Base-by-base conservation (phyloP, 1,140 invertebrate species). In the Psilanteris sp. region DNA sequence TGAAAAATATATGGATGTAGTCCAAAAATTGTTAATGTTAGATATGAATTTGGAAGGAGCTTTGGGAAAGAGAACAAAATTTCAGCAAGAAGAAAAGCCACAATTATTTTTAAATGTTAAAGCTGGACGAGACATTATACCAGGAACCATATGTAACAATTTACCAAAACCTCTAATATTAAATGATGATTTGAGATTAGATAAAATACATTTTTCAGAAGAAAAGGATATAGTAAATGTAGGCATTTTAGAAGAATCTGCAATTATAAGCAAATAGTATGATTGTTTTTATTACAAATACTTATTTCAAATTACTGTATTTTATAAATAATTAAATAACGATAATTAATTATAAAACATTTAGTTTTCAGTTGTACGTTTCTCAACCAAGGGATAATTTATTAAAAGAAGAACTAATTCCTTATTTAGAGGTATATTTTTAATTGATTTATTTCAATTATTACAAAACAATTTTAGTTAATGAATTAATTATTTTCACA, bases 31-130 rank as follows among this genome's bases (percentile, higher is more conserved):
- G 14, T 86, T 93, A 15, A 90, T 92, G 31, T 82, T 97, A 34
- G 90, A 91, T 34, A 86, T 96, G 15, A 89, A 93, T 77, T 86
- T 94, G 6, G 89, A 89, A 84, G 93, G 92, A 90, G 81, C 80
- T 32, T 75, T 98, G 36, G 97, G 97, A 4, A 96, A 96, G 85
- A 90, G 97, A 59, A 98, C 97, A 9, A 94, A 93, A 81, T 97
- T 92, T 85, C 97, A 99, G 86, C 89, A 93, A 76, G 92, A 93
- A 43, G 90, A 93, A 27, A 86, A 96, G 13, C 91, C 97, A 0
- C 97, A 98, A 81, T 86, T 98, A 22, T 91, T 93, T 10, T 82
- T 98, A 0, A 89, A 91, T 61, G 88, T 95, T 57, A 86, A 88
- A 37, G 34, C 90, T 5, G 86, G 87, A 10, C 87, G 90, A 79